A percentile compares a stretch with the other conserved stretches of the same genome.
phyloP scores from a whole-genome alignment of 2,113 vertebrate genomes.

The Ivindomyrus marchei region DNA sequence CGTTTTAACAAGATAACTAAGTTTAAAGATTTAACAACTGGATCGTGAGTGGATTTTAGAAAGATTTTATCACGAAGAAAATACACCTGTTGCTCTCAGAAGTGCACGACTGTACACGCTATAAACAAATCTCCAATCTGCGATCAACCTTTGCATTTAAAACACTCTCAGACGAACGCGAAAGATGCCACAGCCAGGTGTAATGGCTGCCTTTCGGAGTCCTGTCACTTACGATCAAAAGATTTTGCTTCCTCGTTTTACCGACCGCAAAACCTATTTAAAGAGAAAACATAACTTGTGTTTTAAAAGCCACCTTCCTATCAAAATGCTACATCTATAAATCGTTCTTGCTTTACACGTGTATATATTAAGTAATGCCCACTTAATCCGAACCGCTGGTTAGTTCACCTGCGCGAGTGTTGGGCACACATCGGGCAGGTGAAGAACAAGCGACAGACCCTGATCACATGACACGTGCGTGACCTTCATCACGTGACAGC shows the following conservation, averaged over 20 bases:
- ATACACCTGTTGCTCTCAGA: not conserved
- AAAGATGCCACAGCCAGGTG: not conserved
- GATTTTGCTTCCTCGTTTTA: constrained; percentile 11
- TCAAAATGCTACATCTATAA: not conserved
- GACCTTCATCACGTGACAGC: constrained; percentile 24
- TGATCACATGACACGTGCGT: constrained; percentile 41
- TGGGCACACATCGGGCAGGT: constrained; percentile 36
- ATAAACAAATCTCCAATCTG: not conserved
- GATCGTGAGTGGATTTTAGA: not conserved
- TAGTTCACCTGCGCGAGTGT: constrained; percentile 4
- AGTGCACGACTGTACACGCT: not conserved
- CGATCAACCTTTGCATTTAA: not conserved
- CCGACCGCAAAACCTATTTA: not conserved
- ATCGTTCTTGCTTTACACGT: not conserved
- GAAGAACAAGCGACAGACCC: constrained; percentile 39
- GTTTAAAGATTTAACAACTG: not conserved
- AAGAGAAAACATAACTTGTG: constrained; percentile 39
- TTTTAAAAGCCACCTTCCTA: not conserved
- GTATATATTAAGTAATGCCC: not conserved
- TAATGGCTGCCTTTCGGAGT: constrained; percentile 13
- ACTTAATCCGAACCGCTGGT: not conserved
- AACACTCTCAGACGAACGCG: not conserved
- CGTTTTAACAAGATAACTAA: not conserved
- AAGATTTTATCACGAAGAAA: not conserved
- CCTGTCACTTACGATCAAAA: not conserved